Percentiles rank a stretch among this genome's conserved stretches.
Evolutionary conservation across 1,140 invertebrate genomes (phyloP).

Genomic region (Fopius arisanus): DNA sequence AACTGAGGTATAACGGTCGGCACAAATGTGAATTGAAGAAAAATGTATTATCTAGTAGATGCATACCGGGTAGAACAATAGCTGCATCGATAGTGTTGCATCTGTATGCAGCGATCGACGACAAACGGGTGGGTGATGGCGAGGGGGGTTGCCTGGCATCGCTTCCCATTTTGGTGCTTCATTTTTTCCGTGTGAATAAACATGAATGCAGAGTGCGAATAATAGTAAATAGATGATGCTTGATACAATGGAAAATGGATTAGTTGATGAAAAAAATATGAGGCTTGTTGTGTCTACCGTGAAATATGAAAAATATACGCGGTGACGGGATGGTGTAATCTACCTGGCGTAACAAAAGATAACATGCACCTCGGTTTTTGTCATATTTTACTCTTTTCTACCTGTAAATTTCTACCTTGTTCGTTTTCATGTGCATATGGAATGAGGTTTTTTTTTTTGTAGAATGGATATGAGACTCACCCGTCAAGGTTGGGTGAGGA

Average conservation of each 20-base stretch:
- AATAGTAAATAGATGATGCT: not conserved
- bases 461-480: constrained; percentile 36
- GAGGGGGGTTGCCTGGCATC: not conserved
- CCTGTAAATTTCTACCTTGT: not conserved
- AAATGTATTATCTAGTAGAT: not conserved
- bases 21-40: not conserved
- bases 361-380: not conserved
- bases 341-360: not conserved
- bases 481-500: constrained; percentile 40
- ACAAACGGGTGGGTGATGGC: not conserved
- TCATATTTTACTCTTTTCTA: not conserved
- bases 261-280: constrained; percentile 10
- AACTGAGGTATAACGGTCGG: not conserved
- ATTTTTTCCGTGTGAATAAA: not conserved
- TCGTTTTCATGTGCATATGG: not conserved
- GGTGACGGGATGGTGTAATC: not conserved
- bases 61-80: not conserved
- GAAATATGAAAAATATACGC: not conserved
- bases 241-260: constrained; percentile 6
- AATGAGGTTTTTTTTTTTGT: not conserved
- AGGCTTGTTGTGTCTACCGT: not conserved
- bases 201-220: not conserved
- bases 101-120: not conserved
- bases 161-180: not conserved
- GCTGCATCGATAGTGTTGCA: not conserved